These are phyloP conservation scores for Oreochromis tanganicae DNA, from an alignment of 2,113 vertebrate species.

Conservation along the genomic window DNA sequence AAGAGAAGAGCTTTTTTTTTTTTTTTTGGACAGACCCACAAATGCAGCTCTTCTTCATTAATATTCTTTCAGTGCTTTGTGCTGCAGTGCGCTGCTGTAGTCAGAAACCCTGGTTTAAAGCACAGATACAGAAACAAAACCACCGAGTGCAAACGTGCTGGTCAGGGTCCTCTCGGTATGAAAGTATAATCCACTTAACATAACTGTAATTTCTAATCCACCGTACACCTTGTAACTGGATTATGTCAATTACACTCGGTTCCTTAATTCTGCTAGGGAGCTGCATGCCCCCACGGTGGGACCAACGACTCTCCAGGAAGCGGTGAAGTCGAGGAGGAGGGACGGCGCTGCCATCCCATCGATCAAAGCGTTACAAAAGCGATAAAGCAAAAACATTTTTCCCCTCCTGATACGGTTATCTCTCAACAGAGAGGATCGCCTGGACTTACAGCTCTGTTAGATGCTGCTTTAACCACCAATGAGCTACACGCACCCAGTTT, in stretches of 20 bases:
- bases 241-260: neutral
- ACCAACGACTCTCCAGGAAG: neutral
- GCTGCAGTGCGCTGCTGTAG: conserved; percentile 33
- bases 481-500: neutral
- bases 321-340: neutral
- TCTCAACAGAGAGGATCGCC: neutral
- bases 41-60: conserved; percentile 20
- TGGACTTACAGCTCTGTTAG: neutral
- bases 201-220: neutral
- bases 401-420: fast-evolving
- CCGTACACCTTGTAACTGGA: neutral
- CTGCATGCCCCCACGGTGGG: neutral
- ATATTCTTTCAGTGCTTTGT: conserved; percentile 31
- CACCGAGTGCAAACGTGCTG: neutral
- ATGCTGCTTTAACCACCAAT: neutral
- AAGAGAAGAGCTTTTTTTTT: neutral
- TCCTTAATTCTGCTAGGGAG: neutral
- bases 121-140: neutral
- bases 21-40: neutral
- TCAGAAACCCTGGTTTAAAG: neutral
- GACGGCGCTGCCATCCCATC: neutral
- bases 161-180: neutral
- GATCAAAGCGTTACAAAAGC: neutral
- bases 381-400: neutral
- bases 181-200: neutral